Percentiles rank a stretch among this genome's conserved stretches.
Conservation (phyloP, 2,797 vertebrate species). For the Sitta carolinensis region DNA sequence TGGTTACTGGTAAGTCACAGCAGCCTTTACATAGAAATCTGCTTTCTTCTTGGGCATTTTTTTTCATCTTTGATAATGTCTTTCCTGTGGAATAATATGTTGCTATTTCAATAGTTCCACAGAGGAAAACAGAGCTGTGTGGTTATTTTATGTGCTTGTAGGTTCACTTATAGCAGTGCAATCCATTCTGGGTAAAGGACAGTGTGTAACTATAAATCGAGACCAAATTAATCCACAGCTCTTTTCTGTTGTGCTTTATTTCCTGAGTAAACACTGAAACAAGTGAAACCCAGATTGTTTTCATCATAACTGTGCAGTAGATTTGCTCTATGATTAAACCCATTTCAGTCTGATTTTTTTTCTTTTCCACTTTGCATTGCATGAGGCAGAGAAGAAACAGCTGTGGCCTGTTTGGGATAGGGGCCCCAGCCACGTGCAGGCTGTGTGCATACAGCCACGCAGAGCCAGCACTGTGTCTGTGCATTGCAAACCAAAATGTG, state of each 20-base stretch:
- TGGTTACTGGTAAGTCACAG: neutral
- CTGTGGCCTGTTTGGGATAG: neutral
- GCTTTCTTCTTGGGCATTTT: neutral
- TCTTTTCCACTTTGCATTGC: rapidly evolving
- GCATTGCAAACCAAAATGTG: neutral
- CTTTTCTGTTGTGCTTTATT: neutral
- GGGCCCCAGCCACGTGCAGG: neutral
- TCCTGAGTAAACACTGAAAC: neutral
- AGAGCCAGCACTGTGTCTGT: rapidly evolving
- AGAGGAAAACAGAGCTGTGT: neutral
- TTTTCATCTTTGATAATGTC: neutral
- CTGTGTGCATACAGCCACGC: rapidly evolving
- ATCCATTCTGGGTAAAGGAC: neutral
- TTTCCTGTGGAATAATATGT: neutral
- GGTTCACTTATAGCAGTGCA: neutral
- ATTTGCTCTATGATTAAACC: neutral
- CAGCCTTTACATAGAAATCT: neutral
- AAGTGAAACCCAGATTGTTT: neutral
- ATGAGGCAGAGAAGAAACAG: neutral
- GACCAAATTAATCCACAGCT: neutral
- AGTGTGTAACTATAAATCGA: neutral
- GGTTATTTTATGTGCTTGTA: neutral
- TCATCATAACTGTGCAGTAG: neutral
- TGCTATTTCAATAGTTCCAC: neutral
- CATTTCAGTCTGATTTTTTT: rapidly evolving